Evolutionary conservation across 2,888 invertebrate species (phyloP).

Genomic region (Uloborus plumipes): DNA sequence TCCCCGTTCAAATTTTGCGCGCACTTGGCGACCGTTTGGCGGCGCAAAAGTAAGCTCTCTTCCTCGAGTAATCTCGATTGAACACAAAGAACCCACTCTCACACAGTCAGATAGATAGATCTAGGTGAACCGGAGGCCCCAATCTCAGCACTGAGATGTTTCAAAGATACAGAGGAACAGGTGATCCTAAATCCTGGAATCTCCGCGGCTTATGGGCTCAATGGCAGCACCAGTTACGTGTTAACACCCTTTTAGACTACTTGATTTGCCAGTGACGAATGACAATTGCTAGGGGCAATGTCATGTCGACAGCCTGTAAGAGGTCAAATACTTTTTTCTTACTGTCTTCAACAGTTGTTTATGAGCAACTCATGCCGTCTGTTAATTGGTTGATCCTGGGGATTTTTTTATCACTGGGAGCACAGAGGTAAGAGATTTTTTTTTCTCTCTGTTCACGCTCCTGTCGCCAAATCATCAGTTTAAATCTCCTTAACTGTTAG

Average conservation of each 20-base stretch:
- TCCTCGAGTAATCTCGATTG: slow-evolving; percentile 28
- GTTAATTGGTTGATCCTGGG: slow-evolving; percentile 46
- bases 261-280: slow-evolving; percentile 50
- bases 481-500: not conserved
- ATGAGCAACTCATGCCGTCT: slow-evolving; percentile 39
- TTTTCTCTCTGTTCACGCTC: not conserved
- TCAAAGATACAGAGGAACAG: slow-evolving; percentile 35
- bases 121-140: slow-evolving; percentile 31
- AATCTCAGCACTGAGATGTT: slow-evolving; percentile 9
- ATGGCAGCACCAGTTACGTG: slow-evolving; percentile 26
- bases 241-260: slow-evolving; percentile 19
- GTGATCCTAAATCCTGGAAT: slow-evolving; percentile 24
- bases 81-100: slow-evolving; percentile 41
- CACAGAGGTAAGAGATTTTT: slow-evolving; percentile 21
- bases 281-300: slow-evolving; percentile 45
- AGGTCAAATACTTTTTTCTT: slow-evolving; percentile 45
- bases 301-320: slow-evolving; percentile 50
- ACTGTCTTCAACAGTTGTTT: slow-evolving; percentile 39
- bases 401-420: slow-evolving; percentile 35
- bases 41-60: slow-evolving; percentile 19
- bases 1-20: slow-evolving; percentile 28
- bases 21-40: slow-evolving; percentile 54
- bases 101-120: slow-evolving; percentile 26
- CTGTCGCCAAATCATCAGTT: not conserved
- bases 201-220: not conserved